Evolutionary conservation across 1,140 invertebrate species (phyloP), one percentile per base, ranked within the genome.

Genomic region (Lithobius niger): DNA sequence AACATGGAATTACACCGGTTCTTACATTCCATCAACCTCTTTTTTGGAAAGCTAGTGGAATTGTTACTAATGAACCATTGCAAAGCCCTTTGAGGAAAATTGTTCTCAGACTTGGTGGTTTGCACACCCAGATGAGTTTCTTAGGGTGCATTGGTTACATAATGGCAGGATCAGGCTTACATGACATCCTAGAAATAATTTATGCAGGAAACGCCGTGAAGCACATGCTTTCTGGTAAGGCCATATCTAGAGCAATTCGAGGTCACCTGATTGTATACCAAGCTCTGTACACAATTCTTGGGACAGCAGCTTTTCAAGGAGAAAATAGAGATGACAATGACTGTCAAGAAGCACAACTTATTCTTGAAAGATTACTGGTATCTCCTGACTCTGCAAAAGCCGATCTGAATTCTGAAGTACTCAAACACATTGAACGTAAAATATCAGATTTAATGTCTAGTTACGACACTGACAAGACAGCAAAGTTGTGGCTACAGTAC

Each of bases 1-100:
- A 47, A 18, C 55, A 60, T 27, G 31, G n/a, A n/a, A n/a, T n/a
- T n/a, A 61, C 59, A 19, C 63, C 58, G 52, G 54, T 62, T 1
- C n/a, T 67, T 16, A 65, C 62, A 18, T 63, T 67, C 56, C 58
- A 64, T 28, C 57, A 66, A 36, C 59, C 65, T 19, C 55, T 67
- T 19, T 67, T 49, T 51, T 60, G 54, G 53, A 67, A 66, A 49
- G n/a, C n/a, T n/a, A n/a, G n/a, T n/a, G n/a, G n/a, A n/a, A n/a
- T n/a, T n/a, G n/a, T n/a, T n/a, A n/a, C n/a, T n/a, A n/a, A n/a
- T n/a, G n/a, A n/a, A n/a, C n/a, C n/a, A n/a, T n/a, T n/a, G n/a
- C n/a, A n/a, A 56, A 26, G 49, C 56, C 21, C 44, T 61, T 6
- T 60, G 60, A 26, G 63, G 63, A 65, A 54, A 58, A n/a, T n/a